Conservation (phyloP, 2,888 invertebrate species). For the Leptarthrus brevirostris region DNA sequence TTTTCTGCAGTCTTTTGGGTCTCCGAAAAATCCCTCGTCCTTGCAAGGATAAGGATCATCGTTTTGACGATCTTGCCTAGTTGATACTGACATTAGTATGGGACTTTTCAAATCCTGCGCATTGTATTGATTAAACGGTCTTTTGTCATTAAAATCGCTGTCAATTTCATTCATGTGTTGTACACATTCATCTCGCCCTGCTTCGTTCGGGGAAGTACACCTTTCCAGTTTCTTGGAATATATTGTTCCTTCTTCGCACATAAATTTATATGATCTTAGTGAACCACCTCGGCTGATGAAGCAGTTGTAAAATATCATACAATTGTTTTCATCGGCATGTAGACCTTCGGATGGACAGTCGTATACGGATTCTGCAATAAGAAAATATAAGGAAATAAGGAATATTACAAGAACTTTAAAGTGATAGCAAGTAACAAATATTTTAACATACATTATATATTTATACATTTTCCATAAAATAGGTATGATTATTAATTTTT, state of each 20-base stretch:
- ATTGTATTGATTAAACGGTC: background rate
- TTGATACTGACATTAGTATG: background rate
- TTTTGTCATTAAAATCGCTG: slow-evolving; percentile 34
- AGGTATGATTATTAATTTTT: too few relatives aligned
- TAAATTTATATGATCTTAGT: slow-evolving; percentile 74
- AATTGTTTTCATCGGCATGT: slow-evolving; percentile 77
- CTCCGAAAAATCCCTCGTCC: slow-evolving; percentile 67
- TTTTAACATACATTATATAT: too few relatives aligned
- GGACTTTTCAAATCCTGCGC: background rate
- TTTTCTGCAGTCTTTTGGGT: slow-evolving; percentile 69
- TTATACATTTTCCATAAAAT: too few relatives aligned
- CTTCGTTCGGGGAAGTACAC: slow-evolving; percentile 78
- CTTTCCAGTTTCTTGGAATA: slow-evolving; percentile 76
- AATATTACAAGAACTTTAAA: too few relatives aligned
- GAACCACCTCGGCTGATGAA: slow-evolving; percentile 71
- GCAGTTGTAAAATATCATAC: slow-evolving; percentile 81
- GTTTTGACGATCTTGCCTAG: slow-evolving; percentile 8
- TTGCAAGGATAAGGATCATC: slow-evolving; percentile 59
- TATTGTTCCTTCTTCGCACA: slow-evolving; percentile 80
- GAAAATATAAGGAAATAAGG: too few relatives aligned
- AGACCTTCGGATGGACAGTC: slow-evolving; percentile 75
- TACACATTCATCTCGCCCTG: slow-evolving; percentile 76
- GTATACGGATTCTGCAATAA: background rate
- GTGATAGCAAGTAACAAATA: too few relatives aligned
- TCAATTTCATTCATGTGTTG: slow-evolving; percentile 65